Base-by-base conservation (phyloP, 2,888 invertebrate genomes). In the Incurvaria masculella region DNA sequence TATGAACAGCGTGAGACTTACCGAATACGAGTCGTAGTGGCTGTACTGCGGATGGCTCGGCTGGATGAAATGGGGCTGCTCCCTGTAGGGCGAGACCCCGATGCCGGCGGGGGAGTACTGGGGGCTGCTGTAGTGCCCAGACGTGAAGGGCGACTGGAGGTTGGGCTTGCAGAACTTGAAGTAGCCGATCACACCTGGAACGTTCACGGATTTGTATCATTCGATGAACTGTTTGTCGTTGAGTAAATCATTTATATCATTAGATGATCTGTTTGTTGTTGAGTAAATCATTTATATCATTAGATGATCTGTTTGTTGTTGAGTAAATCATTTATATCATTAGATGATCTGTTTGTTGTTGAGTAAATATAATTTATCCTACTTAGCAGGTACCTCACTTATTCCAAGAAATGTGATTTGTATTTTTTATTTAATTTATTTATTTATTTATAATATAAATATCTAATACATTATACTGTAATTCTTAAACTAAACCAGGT, bases 131-230 rank as follows among this genome's bases (percentile, higher is more conserved):
- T 72, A 76, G 53, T 76, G 76, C 45, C 53, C 66, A 1, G 65
- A 61, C 0, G 76, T 70, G 58, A 78, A 78, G 0, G 81, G 81
- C 1, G 84, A 84, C 2, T 81, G 80, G 11, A 83, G 62, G 56
- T 84, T 80, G 1, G 90, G 90, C 57, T 88, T 89, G 78, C 90
- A 92, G 57, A 92, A 80, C 63, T 91, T 91, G 68, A 91, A 90
- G 75, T 90, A 92, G 23, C 89, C 92, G 59, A 92, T 91, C 0
- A 91, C 71, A 53, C 91, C 89, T 81, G 64, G 14, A 65, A 61
- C n/a, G n/a, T n/a, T 46, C n/a, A n/a, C n/a, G 33, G 14, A 46
- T 43, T 21, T 10, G 18, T 45, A 38, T 17, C 38, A 10, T 20
- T 27, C n/a, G 10, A 40, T 42, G 14, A 6, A 16, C 21, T 20